Evolutionary conservation across 2,888 invertebrate genomes (phyloP).

Genomic region (Cheilosia soror): DNA sequence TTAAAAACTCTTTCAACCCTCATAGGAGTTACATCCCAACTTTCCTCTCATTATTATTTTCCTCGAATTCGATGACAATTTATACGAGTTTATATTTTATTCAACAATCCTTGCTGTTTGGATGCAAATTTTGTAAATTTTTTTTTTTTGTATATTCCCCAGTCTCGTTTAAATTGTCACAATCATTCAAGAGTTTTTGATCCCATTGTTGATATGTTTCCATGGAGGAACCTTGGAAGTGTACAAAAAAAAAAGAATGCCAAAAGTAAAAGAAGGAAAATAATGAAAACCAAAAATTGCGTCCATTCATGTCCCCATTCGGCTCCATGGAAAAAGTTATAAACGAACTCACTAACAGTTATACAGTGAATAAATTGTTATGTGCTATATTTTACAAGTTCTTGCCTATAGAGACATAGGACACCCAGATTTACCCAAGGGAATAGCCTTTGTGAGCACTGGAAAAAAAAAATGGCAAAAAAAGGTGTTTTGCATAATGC

Average conservation of each 20-base stretch:
- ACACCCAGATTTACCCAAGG: conserved; percentile 22
- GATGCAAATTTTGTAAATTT: conserved; percentile 45
- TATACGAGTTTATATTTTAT: conserved; percentile 39
- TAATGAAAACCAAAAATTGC: conserved; percentile 48
- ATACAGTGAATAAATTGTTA: conserved; percentile 53
- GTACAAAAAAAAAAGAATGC: not conserved
- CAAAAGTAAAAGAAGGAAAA: conserved; percentile 5
- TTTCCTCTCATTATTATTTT: not conserved
- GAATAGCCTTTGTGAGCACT: conserved; percentile 20
- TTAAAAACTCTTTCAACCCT: conserved; percentile 59
- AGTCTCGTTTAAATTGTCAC: conserved; percentile 59
- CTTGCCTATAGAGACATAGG: not conserved
- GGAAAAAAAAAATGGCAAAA: conserved; percentile 1
- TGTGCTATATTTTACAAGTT: conserved; percentile 62
- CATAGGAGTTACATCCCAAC: not conserved
- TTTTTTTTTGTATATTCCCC: conserved; percentile 2
- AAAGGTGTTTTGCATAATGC: conserved; percentile 59
- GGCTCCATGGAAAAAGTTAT: conserved; percentile 37
- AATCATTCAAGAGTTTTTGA: conserved; percentile 72
- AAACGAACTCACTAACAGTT: conserved; percentile 29
- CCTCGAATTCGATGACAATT: conserved; percentile 66
- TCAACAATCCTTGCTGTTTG: conserved; percentile 39
- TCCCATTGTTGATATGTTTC: conserved; percentile 39
- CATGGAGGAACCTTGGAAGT: conserved; percentile 3
- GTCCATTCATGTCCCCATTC: conserved; percentile 27